Evolutionary conservation across 2,113 vertebrate genomes (phyloP).

Genomic region (Hylia prasina): DNA sequence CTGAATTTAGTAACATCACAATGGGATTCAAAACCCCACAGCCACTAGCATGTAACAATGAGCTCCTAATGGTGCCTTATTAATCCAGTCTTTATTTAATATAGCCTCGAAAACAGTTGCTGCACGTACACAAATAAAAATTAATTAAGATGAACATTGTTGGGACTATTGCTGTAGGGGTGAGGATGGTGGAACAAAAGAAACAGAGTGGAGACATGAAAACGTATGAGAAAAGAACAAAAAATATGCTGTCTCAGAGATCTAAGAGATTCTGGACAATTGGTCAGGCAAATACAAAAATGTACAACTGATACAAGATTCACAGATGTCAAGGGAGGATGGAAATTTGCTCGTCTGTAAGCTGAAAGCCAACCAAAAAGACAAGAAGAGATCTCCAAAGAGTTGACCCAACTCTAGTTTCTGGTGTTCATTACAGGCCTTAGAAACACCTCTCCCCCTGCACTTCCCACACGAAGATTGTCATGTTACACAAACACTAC

Average conservation of each 20-base stretch:
- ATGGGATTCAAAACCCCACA: neutral
- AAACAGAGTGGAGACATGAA: neutral
- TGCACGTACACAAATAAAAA: neutral
- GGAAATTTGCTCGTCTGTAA: neutral
- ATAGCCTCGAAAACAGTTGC: neutral
- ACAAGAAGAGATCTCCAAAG: neutral
- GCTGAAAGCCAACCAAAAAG: neutral
- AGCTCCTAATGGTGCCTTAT: neutral
- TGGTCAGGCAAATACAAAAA: neutral
- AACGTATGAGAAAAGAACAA: neutral
- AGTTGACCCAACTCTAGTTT: neutral
- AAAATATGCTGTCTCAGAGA: neutral
- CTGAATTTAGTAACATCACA: neutral
- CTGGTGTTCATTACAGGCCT: neutral
- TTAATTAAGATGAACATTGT: neutral
- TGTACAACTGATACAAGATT: rapidly evolving
- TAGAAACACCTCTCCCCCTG: rapidly evolving
- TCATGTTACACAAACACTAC: neutral
- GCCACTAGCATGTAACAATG: neutral
- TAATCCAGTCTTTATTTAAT: neutral
- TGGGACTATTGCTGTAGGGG: neutral
- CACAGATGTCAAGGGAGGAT: rapidly evolving
- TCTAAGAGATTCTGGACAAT: neutral
- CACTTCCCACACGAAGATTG: neutral
- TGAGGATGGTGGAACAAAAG: neutral